Base-by-base conservation (phyloP, 2,113 vertebrate species). In the Oceanodroma tethys region DNA sequence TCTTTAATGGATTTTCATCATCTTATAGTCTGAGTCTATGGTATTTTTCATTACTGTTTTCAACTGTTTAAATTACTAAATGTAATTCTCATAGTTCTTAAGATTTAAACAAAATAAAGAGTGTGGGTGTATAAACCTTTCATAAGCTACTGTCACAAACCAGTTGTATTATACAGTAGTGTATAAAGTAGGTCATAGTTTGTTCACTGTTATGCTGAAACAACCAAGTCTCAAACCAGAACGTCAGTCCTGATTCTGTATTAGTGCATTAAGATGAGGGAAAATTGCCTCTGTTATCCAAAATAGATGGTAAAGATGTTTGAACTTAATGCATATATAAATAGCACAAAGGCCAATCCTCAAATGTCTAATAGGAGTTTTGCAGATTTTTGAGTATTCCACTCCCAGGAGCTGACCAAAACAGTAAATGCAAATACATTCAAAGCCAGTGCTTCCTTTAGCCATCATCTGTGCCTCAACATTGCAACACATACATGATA, bases 1-100 rank as follows among this genome's bases (percentile, higher is more conserved):
- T 96, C 90, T 96, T 83, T 90, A 94, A 78, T 86, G 81, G 75
- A 87, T 84, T 95, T 96, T 96, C 85, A 66, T 91, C 86, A 89
- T 95, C 91, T 93, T 90, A 45, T 3, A 65, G 21, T 63, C 40
- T 16, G 16, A 83, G 70, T 92, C 73, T 68, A 13, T 43, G 81
- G 45, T 53, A 86, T 48, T 93, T 91, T 96, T 83, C 55, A 71
- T 90, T 58, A 47, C 81, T 86, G 18, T 71, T 86, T 93, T 82
- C 75, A 81, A 3, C 68, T 34, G 26, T 88, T 91, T 90, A 70
- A 92, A 88, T 92, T 79, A 76, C 75, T 56, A 45, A 84, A 86
- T 74, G 43, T 58, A 81, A 86, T 93, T 90, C 55, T 59, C 53
- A 18, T 55, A 23, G 36, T 80, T 90, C 53, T 75, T 67, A 32